Conservation (phyloP, 2,888 invertebrate genomes). For the Macaria notata region DNA sequence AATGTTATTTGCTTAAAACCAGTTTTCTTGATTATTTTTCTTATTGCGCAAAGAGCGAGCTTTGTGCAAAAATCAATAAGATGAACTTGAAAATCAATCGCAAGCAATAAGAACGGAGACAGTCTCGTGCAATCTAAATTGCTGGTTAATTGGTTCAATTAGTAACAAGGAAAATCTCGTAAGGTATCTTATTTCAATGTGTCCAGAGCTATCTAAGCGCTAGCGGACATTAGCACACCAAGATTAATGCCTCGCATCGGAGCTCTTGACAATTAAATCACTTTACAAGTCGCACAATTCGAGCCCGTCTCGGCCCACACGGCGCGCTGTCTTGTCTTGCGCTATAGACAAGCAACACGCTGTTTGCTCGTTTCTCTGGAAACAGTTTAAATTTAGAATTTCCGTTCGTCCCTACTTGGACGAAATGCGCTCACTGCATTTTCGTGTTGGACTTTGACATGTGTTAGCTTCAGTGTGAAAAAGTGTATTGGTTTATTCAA, state of each 20-base stretch:
- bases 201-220: conserved; percentile 20
- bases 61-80: too few relatives aligned
- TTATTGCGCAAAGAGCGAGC: too few relatives aligned
- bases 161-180: conserved; percentile 18
- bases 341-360: conserved; percentile 67
- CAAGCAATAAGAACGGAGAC: background rate
- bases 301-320: conserved; percentile 61
- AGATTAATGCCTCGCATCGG: conserved; percentile 58
- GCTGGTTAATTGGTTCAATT: conserved; percentile 18
- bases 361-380: conserved; percentile 71
- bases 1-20: too few relatives aligned
- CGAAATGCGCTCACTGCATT: conserved; percentile 68
- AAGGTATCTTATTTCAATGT: conserved; percentile 24
- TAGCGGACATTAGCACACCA: conserved; percentile 42
- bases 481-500: conserved; percentile 33
- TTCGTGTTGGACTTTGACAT: conserved; percentile 57
- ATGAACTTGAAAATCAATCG: too few relatives aligned
- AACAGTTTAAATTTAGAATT: conserved; percentile 78
- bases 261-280: conserved; percentile 70
- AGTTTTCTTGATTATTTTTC: too few relatives aligned
- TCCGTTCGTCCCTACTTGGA: conserved; percentile 75
- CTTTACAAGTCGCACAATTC: conserved; percentile 62
- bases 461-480: conserved; percentile 38
- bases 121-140: conserved; percentile 1
- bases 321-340: conserved; percentile 54